Percentiles rank a stretch among this genome's conserved stretches.
Evolutionary conservation across 2,797 vertebrate genomes (phyloP).

Genomic region (Poeciliopsis presidionis): DNA sequence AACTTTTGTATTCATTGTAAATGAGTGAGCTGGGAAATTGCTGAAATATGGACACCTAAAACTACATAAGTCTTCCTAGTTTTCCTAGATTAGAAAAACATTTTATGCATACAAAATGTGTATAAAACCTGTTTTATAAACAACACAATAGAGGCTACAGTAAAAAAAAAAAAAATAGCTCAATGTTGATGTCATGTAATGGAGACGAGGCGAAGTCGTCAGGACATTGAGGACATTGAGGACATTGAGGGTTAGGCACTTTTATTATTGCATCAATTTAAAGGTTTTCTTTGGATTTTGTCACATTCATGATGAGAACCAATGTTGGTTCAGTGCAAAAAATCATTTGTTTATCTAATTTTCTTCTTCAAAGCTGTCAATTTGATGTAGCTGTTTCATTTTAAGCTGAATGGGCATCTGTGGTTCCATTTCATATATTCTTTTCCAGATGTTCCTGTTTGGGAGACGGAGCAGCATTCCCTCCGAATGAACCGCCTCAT

Average conservation of each 20-base stretch:
- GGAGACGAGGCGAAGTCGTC: background rate
- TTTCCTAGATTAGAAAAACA: background rate
- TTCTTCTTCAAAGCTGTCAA: background rate
- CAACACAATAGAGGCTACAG: background rate
- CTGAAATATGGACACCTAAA: background rate
- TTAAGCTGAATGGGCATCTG: background rate
- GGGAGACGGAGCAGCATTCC: background rate
- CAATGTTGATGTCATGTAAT: background rate
- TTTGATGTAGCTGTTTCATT: background rate
- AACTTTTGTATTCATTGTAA: background rate
- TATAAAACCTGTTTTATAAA: background rate
- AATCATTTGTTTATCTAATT: background rate
- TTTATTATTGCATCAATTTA: background rate
- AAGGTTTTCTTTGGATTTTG: background rate
- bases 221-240: background rate
- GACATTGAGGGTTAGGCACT: background rate
- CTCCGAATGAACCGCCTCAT: background rate
- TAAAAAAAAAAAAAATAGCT: background rate
- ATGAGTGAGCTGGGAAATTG: background rate
- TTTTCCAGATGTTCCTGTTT: background rate
- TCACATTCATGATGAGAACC: background rate
- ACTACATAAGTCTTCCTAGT: background rate
- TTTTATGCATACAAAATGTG: background rate
- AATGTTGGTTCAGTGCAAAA: background rate
- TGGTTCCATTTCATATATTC: background rate